Base-by-base conservation (phyloP, 2,113 vertebrate genomes). In the Phylloscopus trochilus region DNA sequence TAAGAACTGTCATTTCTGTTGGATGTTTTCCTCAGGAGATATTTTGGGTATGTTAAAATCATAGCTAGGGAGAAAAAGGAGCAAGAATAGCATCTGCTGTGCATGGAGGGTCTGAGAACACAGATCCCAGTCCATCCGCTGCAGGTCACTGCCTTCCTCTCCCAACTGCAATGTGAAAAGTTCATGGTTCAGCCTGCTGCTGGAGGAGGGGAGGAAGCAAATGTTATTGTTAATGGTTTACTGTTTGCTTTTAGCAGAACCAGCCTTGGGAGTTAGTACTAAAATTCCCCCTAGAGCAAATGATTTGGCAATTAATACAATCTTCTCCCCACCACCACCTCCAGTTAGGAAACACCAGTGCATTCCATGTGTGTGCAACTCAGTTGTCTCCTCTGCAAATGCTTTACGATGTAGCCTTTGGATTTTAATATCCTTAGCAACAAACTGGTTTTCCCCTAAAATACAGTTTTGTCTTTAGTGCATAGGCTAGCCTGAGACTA, bases 71-170 rank as follows among this genome's bases (percentile, higher is more conserved):
- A 93, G 75, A 83, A 83, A 52, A 88, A 83, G 59, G 56, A 83
- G 82, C 79, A 90, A 35, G 78, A 93, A 70, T 77, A 94, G 83
- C 90, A 83, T 74, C 75, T 92, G 83, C 85, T 95, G 1, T 90
- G 63, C 67, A 56, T 8, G 39, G 55, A 91, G 82, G 46, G 67
- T 51, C 82, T 93, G 79, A 74, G 91, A 80, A 24, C 24, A 15
- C 47, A 80, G 64, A 44, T 81, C 60, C 8, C 8, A 83, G 73
- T 64, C 52, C 76, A 41, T 51, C 51, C 2, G 0, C 79, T 78
- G 75, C 88, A 92, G 82, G 82, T 94, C 93, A 77, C 80, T 85
- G 95, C 93, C 87, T 80, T 53, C 69, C 53, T 60, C 37, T 77
- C 35, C 67, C 66, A 66, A 22, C 87, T 85, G 78, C 72, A 41